Evolutionary conservation across 2,888 invertebrate genomes (phyloP).

Genomic region (Phaonia tiefii): DNA sequence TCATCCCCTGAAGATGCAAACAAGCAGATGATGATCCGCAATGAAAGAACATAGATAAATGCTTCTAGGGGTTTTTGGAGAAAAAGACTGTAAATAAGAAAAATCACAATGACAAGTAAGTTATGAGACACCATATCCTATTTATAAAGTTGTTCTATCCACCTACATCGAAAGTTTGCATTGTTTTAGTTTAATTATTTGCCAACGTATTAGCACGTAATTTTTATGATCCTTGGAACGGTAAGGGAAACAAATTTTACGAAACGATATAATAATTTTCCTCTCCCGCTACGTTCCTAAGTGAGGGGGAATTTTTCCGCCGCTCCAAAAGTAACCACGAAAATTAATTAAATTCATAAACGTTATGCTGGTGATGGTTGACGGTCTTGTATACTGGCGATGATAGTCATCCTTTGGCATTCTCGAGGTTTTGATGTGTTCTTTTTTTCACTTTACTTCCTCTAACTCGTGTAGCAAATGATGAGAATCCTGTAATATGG

Average conservation of each 20-base stretch:
- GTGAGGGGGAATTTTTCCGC: not conserved
- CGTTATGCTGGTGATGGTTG: constrained; percentile 42
- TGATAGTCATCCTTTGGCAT: constrained; percentile 13
- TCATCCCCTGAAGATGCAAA: not conserved
- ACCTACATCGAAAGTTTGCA: not conserved
- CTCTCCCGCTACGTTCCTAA: not conserved
- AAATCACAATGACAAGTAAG: constrained; percentile 51
- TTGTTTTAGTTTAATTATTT: constrained; percentile 54
- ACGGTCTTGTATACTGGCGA: constrained; percentile 1
- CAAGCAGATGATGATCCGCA: not conserved
- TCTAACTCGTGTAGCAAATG: too few relatives aligned
- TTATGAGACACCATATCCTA: constrained; percentile 2
- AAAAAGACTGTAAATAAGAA: not conserved
- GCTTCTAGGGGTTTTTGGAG: not conserved
- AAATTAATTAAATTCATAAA: constrained; percentile 68
- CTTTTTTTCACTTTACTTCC: not conserved
- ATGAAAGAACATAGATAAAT: not conserved
- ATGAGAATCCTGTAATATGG: too few relatives aligned
- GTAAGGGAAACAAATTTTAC: constrained; percentile 5
- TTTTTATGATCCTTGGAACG: constrained; percentile 40
- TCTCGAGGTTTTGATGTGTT: not conserved
- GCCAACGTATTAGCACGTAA: constrained; percentile 55
- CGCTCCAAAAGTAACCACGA: constrained; percentile 54
- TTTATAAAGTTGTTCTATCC: not conserved
- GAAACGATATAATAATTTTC: constrained; percentile 10